phyloP scores from a whole-genome alignment of 2,888 invertebrate genomes.

The Latrodectus elegans region DNA sequence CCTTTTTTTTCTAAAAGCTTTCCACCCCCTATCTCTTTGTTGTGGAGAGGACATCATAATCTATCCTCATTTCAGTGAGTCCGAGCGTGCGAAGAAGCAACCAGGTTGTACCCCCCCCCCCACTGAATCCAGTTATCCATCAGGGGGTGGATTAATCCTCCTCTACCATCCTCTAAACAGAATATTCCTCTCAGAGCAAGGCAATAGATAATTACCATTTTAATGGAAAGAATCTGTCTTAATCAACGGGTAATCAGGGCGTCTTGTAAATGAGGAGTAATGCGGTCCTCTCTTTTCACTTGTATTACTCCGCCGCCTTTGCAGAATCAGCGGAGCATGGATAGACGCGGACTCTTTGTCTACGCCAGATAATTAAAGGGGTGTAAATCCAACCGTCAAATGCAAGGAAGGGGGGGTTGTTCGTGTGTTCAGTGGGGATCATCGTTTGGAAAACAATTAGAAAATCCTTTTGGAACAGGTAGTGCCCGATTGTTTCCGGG shows the following conservation, averaged over 20 bases:
- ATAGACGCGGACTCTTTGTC: conserved; percentile 39
- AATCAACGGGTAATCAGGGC: conserved; percentile 57
- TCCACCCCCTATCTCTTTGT: not conserved
- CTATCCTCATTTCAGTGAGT: conserved; percentile 40
- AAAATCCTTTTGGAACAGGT: conserved; percentile 26
- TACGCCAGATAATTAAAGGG: conserved; percentile 45
- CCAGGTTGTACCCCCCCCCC: not conserved
- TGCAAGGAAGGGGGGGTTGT: conserved; percentile 17
- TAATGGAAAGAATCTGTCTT: conserved; percentile 66
- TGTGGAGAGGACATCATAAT: conserved; percentile 31
- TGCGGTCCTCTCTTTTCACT: conserved; percentile 6
- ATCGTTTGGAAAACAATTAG: conserved; percentile 61
- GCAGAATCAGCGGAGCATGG: not conserved
- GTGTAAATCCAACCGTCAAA: conserved; percentile 55
- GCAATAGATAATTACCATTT: conserved; percentile 66
- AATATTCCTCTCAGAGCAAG: conserved; percentile 41
- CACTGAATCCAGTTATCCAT: conserved; percentile 21
- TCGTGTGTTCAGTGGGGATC: conserved; percentile 17
- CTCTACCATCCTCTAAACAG: conserved; percentile 20
- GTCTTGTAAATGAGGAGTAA: conserved; percentile 53
- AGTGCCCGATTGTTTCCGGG: not conserved
- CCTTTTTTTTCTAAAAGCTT: conserved; percentile 4
- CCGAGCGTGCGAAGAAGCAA: not conserved
- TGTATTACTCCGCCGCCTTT: conserved; percentile 37
- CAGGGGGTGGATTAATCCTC: conserved; percentile 23